Percentiles rank a stretch among this genome's conserved stretches.
These are phyloP conservation scores for Propsilocerus akamusi DNA, from an alignment of 1,140 invertebrate genomes.

Conservation along the genomic window DNA sequence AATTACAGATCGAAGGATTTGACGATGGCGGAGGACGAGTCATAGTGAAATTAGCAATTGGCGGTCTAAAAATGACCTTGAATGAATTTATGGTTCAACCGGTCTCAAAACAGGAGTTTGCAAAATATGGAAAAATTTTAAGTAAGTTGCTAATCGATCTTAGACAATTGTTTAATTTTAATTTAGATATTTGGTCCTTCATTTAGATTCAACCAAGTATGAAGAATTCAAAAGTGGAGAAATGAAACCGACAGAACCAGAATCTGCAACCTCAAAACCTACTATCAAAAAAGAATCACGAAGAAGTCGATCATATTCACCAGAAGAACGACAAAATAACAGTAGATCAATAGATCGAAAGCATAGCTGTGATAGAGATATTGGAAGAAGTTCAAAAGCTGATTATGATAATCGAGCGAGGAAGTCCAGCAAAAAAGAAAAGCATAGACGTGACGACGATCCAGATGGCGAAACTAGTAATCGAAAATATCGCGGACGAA, in stretches of 20 bases:
- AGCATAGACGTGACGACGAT: no score
- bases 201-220: slow-evolving; percentile 44
- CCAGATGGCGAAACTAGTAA: no score
- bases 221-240: slow-evolving; percentile 43
- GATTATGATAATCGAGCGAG: no score
- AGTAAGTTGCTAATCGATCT: slow-evolving; percentile 35
- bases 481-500: no score
- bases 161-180: slow-evolving; percentile 9
- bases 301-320: no score
- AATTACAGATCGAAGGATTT: slow-evolving; percentile 53
- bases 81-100: slow-evolving; percentile 59
- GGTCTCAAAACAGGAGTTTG: slow-evolving; percentile 58
- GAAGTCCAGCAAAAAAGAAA: no score
- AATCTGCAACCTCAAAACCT: no score
- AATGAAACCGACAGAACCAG: slow-evolving; percentile 19
- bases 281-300: no score
- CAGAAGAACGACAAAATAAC: no score
- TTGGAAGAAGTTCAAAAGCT: no score
- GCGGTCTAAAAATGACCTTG: slow-evolving; percentile 44
- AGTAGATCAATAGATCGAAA: no score
- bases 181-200: slow-evolving; percentile 8
- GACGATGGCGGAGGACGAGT: slow-evolving; percentile 69
- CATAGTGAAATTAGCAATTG: slow-evolving; percentile 58
- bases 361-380: no score
- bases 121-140: slow-evolving; percentile 59